A percentile compares a stretch with the other conserved stretches of the same genome.
Conservation (phyloP, 1,140 invertebrate species). For the Asobara japonica region DNA sequence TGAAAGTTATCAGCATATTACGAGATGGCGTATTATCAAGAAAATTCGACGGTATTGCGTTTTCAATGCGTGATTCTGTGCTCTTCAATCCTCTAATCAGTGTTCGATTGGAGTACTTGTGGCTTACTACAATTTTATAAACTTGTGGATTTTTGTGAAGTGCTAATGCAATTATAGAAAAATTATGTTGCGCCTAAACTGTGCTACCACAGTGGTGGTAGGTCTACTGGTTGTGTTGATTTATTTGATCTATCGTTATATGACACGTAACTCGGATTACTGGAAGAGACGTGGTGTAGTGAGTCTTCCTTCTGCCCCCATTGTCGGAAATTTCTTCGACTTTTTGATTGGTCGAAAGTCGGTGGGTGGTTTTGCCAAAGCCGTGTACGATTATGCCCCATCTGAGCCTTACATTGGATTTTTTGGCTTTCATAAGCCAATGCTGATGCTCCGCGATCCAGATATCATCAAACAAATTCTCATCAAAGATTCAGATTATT, state of each 20-base stretch:
- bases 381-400: constrained; percentile 37
- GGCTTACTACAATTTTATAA: background rate
- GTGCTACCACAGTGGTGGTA: background rate
- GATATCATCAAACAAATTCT: constrained; percentile 62
- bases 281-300: constrained; percentile 54
- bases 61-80: background rate
- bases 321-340: constrained; percentile 53
- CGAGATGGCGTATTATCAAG: background rate
- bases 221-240: background rate
- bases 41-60: background rate
- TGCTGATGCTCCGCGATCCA: constrained; percentile 60
- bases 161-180: background rate
- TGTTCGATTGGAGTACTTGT: background rate
- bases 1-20: background rate
- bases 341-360: constrained; percentile 34
- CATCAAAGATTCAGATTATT: constrained; percentile 65
- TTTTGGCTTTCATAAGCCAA: constrained; percentile 56
- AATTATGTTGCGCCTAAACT: background rate
- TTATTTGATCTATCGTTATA: constrained; percentile 47
- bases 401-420: constrained; percentile 49
- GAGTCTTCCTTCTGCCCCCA: constrained; percentile 46
- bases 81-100: too few species aligned
- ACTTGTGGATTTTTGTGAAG: background rate
- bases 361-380: constrained; percentile 20
- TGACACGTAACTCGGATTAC: constrained; percentile 57